Evolutionary conservation across 2,888 invertebrate species (phyloP).

Genomic region (Drosophila birchii): DNA sequence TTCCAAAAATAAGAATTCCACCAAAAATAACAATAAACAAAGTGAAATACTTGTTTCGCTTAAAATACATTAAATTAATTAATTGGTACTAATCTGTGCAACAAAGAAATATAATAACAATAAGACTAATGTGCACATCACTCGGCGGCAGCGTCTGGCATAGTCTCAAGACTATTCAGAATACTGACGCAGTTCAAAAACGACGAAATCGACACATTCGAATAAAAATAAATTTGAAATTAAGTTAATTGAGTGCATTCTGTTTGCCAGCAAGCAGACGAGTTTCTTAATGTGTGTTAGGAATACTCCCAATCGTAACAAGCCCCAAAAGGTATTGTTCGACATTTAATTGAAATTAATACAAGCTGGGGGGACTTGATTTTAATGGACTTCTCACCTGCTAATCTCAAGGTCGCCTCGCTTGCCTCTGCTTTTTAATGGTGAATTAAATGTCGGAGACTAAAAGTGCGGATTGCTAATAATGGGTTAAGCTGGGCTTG

Average conservation of each 20-base stretch:
- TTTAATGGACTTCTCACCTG: slow-evolving; percentile 63
- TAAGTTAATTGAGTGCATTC: slow-evolving; percentile 61
- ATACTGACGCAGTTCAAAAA: slow-evolving; percentile 13
- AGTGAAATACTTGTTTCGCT: slow-evolving; percentile 63
- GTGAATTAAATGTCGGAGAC: slow-evolving; percentile 39
- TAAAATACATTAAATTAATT: slow-evolving; percentile 46
- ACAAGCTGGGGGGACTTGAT: slow-evolving; percentile 22
- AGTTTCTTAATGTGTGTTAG: slow-evolving; percentile 40
- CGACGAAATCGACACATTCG: slow-evolving; percentile 10
- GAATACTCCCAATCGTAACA: slow-evolving; percentile 45
- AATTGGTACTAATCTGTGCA: slow-evolving; percentile 56
- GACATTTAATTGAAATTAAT: slow-evolving; percentile 44
- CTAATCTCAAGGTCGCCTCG: slow-evolving; percentile 67
- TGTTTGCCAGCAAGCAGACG: slow-evolving; percentile 46
- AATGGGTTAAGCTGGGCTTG: slow-evolving; percentile 30
- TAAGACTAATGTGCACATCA: slow-evolving; percentile 30
- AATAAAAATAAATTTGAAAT: slow-evolving; percentile 32
- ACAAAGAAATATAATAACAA: slow-evolving; percentile 48
- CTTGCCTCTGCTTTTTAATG: slow-evolving; percentile 28
- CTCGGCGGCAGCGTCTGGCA: slow-evolving; percentile 21
- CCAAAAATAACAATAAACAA: slow-evolving; percentile 23
- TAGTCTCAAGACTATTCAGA: slow-evolving; percentile 33
- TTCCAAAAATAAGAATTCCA: slow-evolving; percentile 7
- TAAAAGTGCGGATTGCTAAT: slow-evolving; percentile 19
- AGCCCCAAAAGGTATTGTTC: slow-evolving; percentile 35